Conservation (phyloP, 1,140 invertebrate genomes). For the Trichonephila clavata region DNA sequence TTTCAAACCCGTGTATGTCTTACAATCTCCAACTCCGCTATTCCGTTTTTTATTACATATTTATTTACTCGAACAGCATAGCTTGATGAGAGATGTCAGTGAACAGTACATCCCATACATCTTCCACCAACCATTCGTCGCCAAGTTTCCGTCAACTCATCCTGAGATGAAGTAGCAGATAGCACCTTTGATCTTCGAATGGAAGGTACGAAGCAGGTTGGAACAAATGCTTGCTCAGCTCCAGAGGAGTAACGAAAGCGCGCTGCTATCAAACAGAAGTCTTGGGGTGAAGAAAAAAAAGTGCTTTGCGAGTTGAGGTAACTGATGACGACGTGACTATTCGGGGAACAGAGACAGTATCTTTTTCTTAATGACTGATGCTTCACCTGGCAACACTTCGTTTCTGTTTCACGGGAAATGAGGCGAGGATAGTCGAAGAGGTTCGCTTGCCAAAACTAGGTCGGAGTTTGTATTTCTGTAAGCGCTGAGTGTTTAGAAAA, state of each 20-base stretch:
- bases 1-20: background rate
- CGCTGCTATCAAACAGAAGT: conserved; percentile 60
- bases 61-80: conserved; percentile 18
- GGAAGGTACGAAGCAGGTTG: background rate
- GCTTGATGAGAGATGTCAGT: background rate
- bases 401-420: conserved; percentile 73
- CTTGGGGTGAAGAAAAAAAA: conserved; percentile 14
- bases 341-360: conserved; percentile 68
- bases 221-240: conserved; percentile 63
- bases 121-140: conserved; percentile 21
- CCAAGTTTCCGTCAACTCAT: conserved; percentile 20
- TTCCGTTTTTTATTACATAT: background rate
- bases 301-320: conserved; percentile 63
- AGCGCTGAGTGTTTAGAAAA: conserved; percentile 25
- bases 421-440: conserved; percentile 60
- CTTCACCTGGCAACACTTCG: conserved; percentile 71
- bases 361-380: conserved; percentile 75
- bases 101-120: background rate
- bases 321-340: conserved; percentile 68
- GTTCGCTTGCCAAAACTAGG: conserved; percentile 54
- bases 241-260: conserved; percentile 59
- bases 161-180: conserved; percentile 42
- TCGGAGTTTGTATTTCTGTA: conserved; percentile 2
- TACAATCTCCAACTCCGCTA: background rate
- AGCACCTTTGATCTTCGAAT: conserved; percentile 23